Evolutionary conservation across 2,113 vertebrate species (phyloP).

Genomic region (Anarhynchus alexandrinus): DNA sequence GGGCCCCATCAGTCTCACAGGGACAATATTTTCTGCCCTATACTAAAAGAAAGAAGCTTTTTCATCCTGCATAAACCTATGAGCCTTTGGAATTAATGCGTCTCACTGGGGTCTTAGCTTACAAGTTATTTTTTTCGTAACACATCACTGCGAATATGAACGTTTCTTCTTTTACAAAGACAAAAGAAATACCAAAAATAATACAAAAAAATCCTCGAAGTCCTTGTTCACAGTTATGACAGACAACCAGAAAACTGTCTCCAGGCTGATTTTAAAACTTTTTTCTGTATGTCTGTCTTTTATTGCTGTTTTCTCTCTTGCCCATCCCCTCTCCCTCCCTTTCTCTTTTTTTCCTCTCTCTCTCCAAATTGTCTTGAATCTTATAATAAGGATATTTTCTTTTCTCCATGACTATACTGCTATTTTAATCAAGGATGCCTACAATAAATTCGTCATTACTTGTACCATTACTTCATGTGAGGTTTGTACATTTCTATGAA

Average conservation of each 20-base stretch:
- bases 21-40: not conserved
- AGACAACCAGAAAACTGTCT: not conserved
- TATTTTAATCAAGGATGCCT: not conserved
- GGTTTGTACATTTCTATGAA: not conserved
- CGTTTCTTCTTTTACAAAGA: not conserved
- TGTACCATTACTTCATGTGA: not conserved
- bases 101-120: not conserved
- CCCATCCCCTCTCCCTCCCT: accelerated
- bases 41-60: not conserved
- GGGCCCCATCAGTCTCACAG: not conserved
- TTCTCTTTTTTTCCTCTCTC: not conserved
- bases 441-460: no score
- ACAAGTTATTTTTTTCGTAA: not conserved
- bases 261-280: not conserved
- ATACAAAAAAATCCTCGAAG: not conserved
- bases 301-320: not conserved
- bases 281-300: not conserved
- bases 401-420: not conserved
- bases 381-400: not conserved
- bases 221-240: not conserved
- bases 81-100: not conserved
- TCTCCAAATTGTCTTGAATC: not conserved
- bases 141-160: not conserved
- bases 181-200: not conserved
- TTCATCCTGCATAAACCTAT: not conserved